Percentiles rank a stretch among this genome's conserved stretches.
phyloP scores from a whole-genome alignment of 1,140 invertebrate species.

The Lycorma delicatula region DNA sequence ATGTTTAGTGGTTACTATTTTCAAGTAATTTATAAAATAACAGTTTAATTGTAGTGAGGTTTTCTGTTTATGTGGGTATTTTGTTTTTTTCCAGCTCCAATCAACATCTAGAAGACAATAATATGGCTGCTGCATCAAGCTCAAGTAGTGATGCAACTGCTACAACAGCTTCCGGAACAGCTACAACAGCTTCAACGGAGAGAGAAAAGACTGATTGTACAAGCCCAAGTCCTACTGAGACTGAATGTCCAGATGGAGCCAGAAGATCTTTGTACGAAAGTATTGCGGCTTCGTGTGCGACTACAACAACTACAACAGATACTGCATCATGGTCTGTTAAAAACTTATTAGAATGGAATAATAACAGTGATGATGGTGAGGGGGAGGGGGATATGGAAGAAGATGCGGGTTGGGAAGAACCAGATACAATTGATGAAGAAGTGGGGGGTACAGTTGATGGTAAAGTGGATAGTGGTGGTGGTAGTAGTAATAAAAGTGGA shows the following conservation, averaged over 20 bases:
- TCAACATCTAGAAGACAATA: too few relatives aligned
- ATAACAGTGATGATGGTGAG: slow-evolving; percentile 19
- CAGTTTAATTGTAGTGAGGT: too few relatives aligned
- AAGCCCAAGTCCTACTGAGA: slow-evolving; percentile 38
- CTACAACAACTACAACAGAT: neutral
- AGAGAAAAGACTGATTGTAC: slow-evolving; percentile 31
- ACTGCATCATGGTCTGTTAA: neutral
- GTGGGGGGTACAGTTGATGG: neutral
- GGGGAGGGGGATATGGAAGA: slow-evolving; percentile 31
- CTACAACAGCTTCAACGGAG: slow-evolving; percentile 6
- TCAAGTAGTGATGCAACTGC: too few relatives aligned
- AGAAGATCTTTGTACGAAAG: slow-evolving; percentile 33
- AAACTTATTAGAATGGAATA: slow-evolving; percentile 28
- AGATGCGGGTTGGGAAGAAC: slow-evolving; percentile 25
- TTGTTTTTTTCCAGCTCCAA: too few relatives aligned
- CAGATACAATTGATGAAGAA: neutral
- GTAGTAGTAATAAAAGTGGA: neutral
- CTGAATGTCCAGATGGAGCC: slow-evolving; percentile 34
- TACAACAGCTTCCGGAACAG: too few relatives aligned
- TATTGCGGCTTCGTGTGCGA: slow-evolving; percentile 5
- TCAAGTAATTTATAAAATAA: too few relatives aligned
- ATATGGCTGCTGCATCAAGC: too few relatives aligned
- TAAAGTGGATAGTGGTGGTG: neutral
- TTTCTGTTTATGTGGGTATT: too few relatives aligned
- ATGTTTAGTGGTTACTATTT: too few relatives aligned